phyloP scores from a whole-genome alignment of 2,797 vertebrate genomes.

The Darevskia nairensis region DNA sequence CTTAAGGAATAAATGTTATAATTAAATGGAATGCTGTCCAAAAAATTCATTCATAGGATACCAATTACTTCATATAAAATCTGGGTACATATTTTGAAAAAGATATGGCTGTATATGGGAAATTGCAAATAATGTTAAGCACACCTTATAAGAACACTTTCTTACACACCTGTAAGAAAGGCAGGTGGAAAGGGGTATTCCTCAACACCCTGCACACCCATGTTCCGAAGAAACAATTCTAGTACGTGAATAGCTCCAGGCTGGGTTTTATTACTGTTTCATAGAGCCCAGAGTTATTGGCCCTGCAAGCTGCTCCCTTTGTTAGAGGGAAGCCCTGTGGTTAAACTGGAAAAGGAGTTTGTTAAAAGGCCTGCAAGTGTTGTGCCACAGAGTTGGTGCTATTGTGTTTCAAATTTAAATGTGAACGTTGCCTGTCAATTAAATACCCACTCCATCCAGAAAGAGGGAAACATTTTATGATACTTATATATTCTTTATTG shows the following conservation, averaged over 20 bases:
- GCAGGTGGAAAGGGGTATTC: not conserved
- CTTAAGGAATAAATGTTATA: not conserved
- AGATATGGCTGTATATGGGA: not conserved
- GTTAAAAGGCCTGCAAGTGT: not conserved
- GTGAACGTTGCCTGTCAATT: constrained; percentile 23
- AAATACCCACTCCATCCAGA: constrained; percentile 32
- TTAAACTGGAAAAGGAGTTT: not conserved
- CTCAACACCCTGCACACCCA: not conserved
- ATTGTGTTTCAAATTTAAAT: constrained; percentile 19
- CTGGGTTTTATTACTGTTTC: not conserved
- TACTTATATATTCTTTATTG: constrained; percentile 58
- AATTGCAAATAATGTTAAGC: not conserved
- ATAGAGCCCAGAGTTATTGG: constrained; percentile 1
- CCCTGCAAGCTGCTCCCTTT: not conserved
- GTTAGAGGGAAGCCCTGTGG: not conserved
- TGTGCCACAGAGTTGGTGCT: constrained; percentile 20
- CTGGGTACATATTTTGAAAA: not conserved
- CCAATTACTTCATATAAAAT: not conserved
- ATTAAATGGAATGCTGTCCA: constrained; percentile 6
- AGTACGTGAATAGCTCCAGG: not conserved
- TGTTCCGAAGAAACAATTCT: not conserved
- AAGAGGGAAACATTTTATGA: constrained; percentile 37
- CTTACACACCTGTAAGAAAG: too few species aligned
- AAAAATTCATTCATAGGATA: not conserved
- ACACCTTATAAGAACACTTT: too few species aligned